Conservation (phyloP, 2,888 invertebrate species). For the Brachypterus glaber region DNA sequence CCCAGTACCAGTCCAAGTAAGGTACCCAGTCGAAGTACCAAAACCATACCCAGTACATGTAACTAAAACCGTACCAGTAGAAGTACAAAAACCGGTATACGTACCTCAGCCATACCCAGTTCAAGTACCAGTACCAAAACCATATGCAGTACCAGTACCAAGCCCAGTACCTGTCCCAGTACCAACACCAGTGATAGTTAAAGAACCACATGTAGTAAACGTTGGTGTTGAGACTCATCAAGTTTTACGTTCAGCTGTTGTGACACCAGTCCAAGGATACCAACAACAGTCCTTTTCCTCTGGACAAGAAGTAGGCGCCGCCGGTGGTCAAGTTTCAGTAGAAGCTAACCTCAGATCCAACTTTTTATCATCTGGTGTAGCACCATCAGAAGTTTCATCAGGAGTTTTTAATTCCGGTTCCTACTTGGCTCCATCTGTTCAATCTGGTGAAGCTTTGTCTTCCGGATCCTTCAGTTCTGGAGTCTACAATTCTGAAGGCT, state of each 20-base stretch:
- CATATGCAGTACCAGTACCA: slow-evolving; percentile 26
- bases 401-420: not conserved
- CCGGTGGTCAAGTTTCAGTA: not conserved
- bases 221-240: slow-evolving; percentile 25
- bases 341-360: not conserved
- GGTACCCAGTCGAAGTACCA: slow-evolving; percentile 25
- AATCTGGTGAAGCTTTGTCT: not conserved
- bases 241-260: slow-evolving; percentile 25
- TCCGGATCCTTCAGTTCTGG: too few relatives aligned
- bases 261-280: slow-evolving; percentile 23
- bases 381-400: slow-evolving; percentile 4
- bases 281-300: slow-evolving; percentile 8
- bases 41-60: slow-evolving; percentile 28
- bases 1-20: slow-evolving; percentile 23
- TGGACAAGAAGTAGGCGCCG: too few relatives aligned
- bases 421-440: too few relatives aligned
- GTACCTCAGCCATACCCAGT: slow-evolving; percentile 22
- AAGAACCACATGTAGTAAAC: slow-evolving; percentile 17
- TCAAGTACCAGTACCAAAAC: slow-evolving; percentile 25
- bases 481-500: too few relatives aligned
- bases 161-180: slow-evolving; percentile 26
- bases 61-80: slow-evolving; percentile 22
- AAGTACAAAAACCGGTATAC: slow-evolving; percentile 28
- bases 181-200: slow-evolving; percentile 23
- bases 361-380: too few relatives aligned